These are phyloP conservation scores for Paramormyrops hopkinsi DNA, from an alignment of 2,797 vertebrate species.

Conservation along the genomic window DNA sequence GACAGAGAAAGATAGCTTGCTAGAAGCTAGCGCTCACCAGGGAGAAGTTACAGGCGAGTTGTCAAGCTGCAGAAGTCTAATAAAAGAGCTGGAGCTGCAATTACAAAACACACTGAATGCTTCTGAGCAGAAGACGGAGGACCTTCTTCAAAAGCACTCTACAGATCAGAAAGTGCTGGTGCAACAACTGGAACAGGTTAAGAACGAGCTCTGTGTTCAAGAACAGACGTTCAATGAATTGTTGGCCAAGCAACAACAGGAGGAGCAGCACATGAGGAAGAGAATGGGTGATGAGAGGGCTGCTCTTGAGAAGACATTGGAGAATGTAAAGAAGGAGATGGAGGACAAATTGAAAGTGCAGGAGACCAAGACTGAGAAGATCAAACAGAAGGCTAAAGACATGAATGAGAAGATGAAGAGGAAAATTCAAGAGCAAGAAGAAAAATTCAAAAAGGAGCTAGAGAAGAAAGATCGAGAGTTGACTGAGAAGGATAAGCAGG, in stretches of 20 bases:
- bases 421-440: slow-evolving; percentile 79
- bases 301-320: slow-evolving; percentile 63
- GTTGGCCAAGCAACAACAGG: slow-evolving; percentile 56
- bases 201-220: slow-evolving; percentile 59
- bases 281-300: slow-evolving; percentile 61
- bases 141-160: slow-evolving; percentile 55
- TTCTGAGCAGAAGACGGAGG: slow-evolving; percentile 58
- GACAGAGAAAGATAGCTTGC: slow-evolving; percentile 59
- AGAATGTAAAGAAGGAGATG: slow-evolving; percentile 64
- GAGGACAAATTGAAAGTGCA: slow-evolving; percentile 76
- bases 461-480: slow-evolving; percentile 77
- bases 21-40: slow-evolving; percentile 49
- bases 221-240: slow-evolving; percentile 58
- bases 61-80: slow-evolving; percentile 52
- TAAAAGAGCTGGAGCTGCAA: slow-evolving; percentile 58
- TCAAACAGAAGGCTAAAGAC: slow-evolving; percentile 80
- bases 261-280: slow-evolving; percentile 62
- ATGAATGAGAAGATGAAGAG: slow-evolving; percentile 80
- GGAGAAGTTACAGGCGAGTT: slow-evolving; percentile 58
- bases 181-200: slow-evolving; percentile 58
- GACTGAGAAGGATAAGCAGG: slow-evolving; percentile 76
- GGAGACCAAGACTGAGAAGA: slow-evolving; percentile 79
- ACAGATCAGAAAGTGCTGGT: slow-evolving; percentile 55
- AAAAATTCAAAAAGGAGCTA: slow-evolving; percentile 75
- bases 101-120: slow-evolving; percentile 61